Conservation (phyloP, 2,888 invertebrate species). For the Drosophila longiperda region DNA sequence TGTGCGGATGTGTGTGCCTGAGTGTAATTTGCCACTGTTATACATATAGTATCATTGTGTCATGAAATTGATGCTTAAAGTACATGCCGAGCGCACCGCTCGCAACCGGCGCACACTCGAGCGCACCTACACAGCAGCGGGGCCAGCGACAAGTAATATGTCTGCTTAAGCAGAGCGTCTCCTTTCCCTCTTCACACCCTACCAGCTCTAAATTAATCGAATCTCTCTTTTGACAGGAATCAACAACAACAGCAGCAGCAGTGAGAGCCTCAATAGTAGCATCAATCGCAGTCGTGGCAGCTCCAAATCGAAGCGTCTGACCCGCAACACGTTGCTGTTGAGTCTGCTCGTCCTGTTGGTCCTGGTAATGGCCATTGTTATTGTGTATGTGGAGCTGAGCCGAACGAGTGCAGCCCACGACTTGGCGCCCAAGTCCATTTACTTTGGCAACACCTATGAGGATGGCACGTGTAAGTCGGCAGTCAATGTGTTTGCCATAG, state of each 20-base stretch:
- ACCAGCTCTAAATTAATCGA: neutral
- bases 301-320: conserved; percentile 55
- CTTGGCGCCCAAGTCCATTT: conserved; percentile 60
- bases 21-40: conserved; percentile 13
- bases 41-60: neutral
- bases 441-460: conserved; percentile 84
- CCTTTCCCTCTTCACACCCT: neutral
- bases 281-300: conserved; percentile 27
- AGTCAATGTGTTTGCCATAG: conserved; percentile 38
- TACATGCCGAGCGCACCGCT: conserved; percentile 72
- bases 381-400: conserved; percentile 79
- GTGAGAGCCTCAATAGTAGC: conserved; percentile 14
- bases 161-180: neutral
- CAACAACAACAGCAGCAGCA: conserved; percentile 18
- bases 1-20: conserved; percentile 7
- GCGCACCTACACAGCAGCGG: conserved; percentile 55
- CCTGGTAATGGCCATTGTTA: conserved; percentile 69
- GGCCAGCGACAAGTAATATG: conserved; percentile 35
- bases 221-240: conserved; percentile 36
- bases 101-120: conserved; percentile 39
- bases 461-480: conserved; percentile 83
- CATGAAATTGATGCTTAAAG: conserved; percentile 84
- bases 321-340: conserved; percentile 76
- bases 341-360: conserved; percentile 73
- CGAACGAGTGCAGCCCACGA: conserved; percentile 43